Evolutionary conservation across 1,140 invertebrate genomes (phyloP).

Genomic region (Drosophila oshimai): DNA sequence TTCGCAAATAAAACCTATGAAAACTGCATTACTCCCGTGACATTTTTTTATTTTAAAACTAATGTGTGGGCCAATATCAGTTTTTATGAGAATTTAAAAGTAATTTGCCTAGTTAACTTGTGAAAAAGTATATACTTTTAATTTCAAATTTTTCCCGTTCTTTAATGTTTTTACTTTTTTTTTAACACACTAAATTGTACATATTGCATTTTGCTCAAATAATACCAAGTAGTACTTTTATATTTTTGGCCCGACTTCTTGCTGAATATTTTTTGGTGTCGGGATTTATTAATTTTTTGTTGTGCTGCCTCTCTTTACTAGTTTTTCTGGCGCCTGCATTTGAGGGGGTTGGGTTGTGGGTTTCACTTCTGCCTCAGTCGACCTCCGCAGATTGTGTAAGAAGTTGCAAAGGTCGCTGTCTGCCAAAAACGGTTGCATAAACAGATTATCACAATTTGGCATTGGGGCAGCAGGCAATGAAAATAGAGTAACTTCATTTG

Average conservation of each 20-base stretch:
- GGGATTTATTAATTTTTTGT: background rate
- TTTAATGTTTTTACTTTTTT: too few species aligned
- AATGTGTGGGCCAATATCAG: too few species aligned
- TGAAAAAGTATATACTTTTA: too few species aligned
- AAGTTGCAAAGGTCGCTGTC: background rate
- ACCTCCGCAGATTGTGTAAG: constrained; percentile 7
- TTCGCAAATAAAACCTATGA: too few species aligned
- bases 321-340: background rate
- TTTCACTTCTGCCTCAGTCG: background rate
- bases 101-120: too few species aligned
- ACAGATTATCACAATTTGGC: constrained; percentile 27
- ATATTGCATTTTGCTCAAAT: background rate
- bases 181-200: too few species aligned
- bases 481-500: too few species aligned
- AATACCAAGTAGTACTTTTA: background rate
- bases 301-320: background rate
- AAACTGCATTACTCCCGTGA: too few species aligned
- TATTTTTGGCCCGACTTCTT: background rate
- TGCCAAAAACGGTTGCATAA: constrained; percentile 44
- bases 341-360: background rate
- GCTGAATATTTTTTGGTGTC: background rate
- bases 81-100: too few species aligned
- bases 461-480: constrained; percentile 6
- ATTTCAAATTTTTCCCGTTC: background rate
- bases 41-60: too few species aligned